Percentiles rank a stretch among this genome's conserved stretches.
phyloP scores from a whole-genome alignment of 2,113 vertebrate genomes.

The Psilopsiagon aurifrons region DNA sequence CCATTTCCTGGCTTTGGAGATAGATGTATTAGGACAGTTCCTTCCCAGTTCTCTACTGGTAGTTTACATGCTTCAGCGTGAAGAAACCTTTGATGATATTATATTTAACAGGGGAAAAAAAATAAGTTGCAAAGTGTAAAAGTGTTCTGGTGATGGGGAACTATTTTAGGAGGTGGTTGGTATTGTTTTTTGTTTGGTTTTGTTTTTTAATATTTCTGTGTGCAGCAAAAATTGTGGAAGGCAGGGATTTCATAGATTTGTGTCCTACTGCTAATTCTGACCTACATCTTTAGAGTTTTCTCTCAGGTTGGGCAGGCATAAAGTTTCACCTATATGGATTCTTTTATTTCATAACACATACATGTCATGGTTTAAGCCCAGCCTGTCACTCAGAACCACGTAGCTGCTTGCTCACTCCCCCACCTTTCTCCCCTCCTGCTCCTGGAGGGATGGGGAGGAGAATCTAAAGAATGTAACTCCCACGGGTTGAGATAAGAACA shows the following conservation, averaged over 20 bases:
- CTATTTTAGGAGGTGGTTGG: not conserved
- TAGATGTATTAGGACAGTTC: accelerated
- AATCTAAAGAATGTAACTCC: no score
- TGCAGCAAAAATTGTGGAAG: not conserved
- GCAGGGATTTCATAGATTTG: not conserved
- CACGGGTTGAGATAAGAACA: no score
- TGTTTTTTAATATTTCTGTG: not conserved
- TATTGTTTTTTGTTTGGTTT: not conserved
- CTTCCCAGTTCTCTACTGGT: not conserved
- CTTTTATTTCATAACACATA: not conserved
- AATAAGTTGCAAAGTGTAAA: not conserved
- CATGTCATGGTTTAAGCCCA: no score
- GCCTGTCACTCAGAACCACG: no score
- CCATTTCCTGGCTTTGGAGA: not conserved
- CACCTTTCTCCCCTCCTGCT: no score
- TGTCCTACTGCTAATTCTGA: not conserved
- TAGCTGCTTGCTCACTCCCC: no score
- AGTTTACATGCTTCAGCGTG: not conserved
- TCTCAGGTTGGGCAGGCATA: not conserved
- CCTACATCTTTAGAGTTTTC: not conserved
- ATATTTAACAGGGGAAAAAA: not conserved
- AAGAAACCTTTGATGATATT: not conserved
- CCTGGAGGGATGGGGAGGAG: no score
- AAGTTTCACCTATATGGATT: not conserved
- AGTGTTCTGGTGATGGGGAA: not conserved